Evolutionary conservation across 2,888 invertebrate genomes (phyloP), one percentile per base, ranked within the genome.

Genomic region (Psococerastis gibbosa): DNA sequence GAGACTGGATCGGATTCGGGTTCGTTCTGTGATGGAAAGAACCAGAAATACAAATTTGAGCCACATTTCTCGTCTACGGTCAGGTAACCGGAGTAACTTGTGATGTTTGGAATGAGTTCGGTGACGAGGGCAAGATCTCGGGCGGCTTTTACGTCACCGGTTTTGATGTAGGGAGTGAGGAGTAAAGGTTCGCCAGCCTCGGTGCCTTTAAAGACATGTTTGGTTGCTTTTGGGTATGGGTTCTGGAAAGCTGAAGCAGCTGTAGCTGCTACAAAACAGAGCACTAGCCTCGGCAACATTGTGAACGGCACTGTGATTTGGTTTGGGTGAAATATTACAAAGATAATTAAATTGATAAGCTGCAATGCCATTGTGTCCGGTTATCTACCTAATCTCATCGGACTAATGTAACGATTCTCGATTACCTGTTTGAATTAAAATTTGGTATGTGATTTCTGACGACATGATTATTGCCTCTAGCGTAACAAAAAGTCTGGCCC

Each of bases 1-100:
- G 85, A 60, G 1, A 88, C 77, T 1, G 38, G 38, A 20, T 38
- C 38, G 5, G 15, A 17, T 3, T 3, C 17, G 4, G 5, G 20
- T n/a, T 38, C 16, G 2, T 17, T n/a, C 20, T 57, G 53, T 2
- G 64, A 59, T 4, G 64, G 64, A 50, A 66, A 65, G 51, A 63
- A 66, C 66, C 66, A 67, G 54, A 67, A 66, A 54, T 63, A 68
- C 49, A 65, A 5, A 11, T 38, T 38, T n/a, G 38, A 38, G 20
- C 18, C 17, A 20, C 38, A 38, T 5, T 38, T 20, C 17, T 38
- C 16, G 16, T 38, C 38, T 3, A 38, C 16, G 3, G 38, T 38
- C 9, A 38, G 20, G 20, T 17, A 38, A 3, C 38, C 38, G 16
- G 64, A 57, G 53, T 63, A 62, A 46, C 65, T 65, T 34, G 52